Conservation (phyloP, 2,888 invertebrate species). For the Gymnocheta viridis region DNA sequence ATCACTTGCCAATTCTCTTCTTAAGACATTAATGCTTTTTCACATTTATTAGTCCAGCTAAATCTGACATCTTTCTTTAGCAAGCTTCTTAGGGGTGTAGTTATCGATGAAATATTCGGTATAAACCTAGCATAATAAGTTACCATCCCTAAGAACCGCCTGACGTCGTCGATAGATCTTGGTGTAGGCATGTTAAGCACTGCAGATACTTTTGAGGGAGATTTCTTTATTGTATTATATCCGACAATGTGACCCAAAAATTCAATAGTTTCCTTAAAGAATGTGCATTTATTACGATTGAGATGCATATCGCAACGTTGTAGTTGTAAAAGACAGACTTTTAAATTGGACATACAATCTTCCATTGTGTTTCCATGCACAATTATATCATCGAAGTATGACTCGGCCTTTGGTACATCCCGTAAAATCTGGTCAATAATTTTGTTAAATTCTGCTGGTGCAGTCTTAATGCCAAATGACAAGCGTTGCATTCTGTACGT, state of each 20-base stretch:
- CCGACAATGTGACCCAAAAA: neutral
- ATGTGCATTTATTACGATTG: neutral
- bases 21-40: slow-evolving; percentile 54
- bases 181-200: neutral
- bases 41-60: slow-evolving; percentile 49
- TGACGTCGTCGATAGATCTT: neutral
- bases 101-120: neutral
- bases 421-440: too few relatives aligned
- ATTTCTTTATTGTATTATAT: too few relatives aligned
- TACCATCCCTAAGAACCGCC: neutral
- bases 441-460: too few relatives aligned
- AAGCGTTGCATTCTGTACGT: too few relatives aligned
- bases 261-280: neutral
- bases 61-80: slow-evolving; percentile 36
- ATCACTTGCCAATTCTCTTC: slow-evolving; percentile 48
- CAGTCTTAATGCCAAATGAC: too few relatives aligned
- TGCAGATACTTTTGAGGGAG: neutral
- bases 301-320: neutral
- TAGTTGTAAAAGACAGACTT: neutral
- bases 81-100: too few relatives aligned
- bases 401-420: too few relatives aligned
- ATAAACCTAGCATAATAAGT: neutral
- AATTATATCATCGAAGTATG: neutral
- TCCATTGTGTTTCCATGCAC: slow-evolving; percentile 28
- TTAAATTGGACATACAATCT: neutral